Evolutionary conservation across 2,888 invertebrate genomes (phyloP), one percentile per base, ranked within the genome.

Genomic region (Eledone cirrhosa): DNA sequence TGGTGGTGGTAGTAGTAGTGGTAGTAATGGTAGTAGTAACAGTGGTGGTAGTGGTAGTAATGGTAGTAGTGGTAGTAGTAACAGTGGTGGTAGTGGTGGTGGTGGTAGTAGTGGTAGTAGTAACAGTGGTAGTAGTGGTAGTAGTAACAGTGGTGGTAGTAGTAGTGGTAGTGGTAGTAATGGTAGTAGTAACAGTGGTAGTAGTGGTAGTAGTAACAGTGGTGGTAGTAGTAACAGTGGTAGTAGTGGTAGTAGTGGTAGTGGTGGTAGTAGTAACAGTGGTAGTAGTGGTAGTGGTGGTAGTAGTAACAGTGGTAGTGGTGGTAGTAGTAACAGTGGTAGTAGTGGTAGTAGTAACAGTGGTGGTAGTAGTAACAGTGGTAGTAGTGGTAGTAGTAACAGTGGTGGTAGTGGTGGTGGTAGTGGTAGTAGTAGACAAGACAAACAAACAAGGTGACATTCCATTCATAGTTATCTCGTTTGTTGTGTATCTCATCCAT

Each of bases 91-190:
- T 59, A 59, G 59, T 59, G n/a, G 59, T 59, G n/a, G 59, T 59
- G n/a, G 59, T 59, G n/a, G 59, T 59, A 59, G 59, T 59, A 59
- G n/a, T 33, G 77, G 78, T 27, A 78, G 78, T 78, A 78, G 77
- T 27, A 78, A 77, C 29, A 79, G 48, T 47, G 48, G 79, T 79
- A 79, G 79, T 47, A 79, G 79, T 79, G 79, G 79, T 41, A 79
- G 80, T 80, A 79, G 79, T 63, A 79, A 80, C 74, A 79, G 67
- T 80, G 80, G 79, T 80, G 80, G 79, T 80, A 79, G 79, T 11
- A 80, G 79, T 7, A 79, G 79, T 80, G 80, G 79, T 7, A 79
- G 79, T 80, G 80, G 80, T 7, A 79, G 79, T 80, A 79, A 80
- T 7, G 80, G 79, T 80, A 79, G 79, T 7, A 80, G 79, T 80